Evolutionary conservation across 2,113 vertebrate species (phyloP).

Genomic region (Gopherus evgoodei): DNA sequence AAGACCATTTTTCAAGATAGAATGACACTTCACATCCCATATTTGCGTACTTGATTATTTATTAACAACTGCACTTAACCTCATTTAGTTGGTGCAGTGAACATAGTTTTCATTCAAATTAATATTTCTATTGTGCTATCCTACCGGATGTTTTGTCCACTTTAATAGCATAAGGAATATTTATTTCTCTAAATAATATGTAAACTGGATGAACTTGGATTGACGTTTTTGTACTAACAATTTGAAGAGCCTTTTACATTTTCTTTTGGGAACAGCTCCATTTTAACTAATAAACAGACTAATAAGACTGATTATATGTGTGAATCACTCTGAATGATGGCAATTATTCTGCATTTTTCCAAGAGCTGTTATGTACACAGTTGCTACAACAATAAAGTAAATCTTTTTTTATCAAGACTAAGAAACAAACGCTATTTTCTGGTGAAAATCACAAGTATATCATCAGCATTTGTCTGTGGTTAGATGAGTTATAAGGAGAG

Average conservation of each 20-base stretch:
- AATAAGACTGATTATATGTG: slow-evolving; percentile 12
- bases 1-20: not conserved
- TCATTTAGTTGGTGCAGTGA: slow-evolving; percentile 46
- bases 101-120: slow-evolving; percentile 52
- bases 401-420: not conserved
- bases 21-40: not conserved
- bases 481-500: not conserved
- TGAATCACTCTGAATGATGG: not conserved
- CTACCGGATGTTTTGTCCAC: slow-evolving; percentile 48
- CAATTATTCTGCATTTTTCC: not conserved
- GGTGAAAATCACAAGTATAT: not conserved
- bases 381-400: not conserved
- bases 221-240: slow-evolving; percentile 23
- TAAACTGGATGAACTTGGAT: slow-evolving; percentile 43
- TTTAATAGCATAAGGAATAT: slow-evolving; percentile 46
- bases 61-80: slow-evolving; percentile 8
- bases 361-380: not conserved
- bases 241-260: slow-evolving; percentile 34
- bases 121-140: slow-evolving; percentile 42
- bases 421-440: not conserved
- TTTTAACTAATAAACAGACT: slow-evolving; percentile 52
- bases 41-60: not conserved
- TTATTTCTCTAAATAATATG: slow-evolving; percentile 45
- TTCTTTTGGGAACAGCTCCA: slow-evolving; percentile 24
- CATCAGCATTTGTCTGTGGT: not conserved